These are phyloP conservation scores for Acanthoscelides obtectus DNA, from an alignment of 2,888 invertebrate genomes.

Conservation along the genomic window DNA sequence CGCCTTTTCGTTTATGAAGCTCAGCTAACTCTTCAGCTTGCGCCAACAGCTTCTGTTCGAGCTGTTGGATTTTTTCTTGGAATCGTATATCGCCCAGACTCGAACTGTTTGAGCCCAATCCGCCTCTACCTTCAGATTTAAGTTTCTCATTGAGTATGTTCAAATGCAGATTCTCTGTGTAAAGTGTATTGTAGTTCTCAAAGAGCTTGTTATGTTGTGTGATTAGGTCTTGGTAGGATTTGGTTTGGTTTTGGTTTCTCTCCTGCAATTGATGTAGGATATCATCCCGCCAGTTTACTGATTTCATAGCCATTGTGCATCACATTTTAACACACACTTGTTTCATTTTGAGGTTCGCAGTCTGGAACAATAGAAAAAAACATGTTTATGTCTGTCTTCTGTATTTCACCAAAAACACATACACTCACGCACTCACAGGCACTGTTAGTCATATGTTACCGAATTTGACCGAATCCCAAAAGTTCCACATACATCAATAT, in stretches of 20 bases:
- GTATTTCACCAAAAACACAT: not conserved
- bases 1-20: slow-evolving; percentile 81
- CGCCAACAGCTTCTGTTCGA: slow-evolving; percentile 80
- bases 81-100: slow-evolving; percentile 39
- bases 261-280: slow-evolving; percentile 67
- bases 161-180: slow-evolving; percentile 79
- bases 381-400: not conserved
- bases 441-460: not conserved
- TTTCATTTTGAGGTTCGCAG: not conserved
- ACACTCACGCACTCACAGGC: not conserved
- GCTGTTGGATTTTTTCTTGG: slow-evolving; percentile 56
- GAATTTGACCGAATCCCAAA: no score
- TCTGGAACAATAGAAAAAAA: not conserved
- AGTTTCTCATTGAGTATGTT: slow-evolving; percentile 82
- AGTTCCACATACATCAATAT: no score
- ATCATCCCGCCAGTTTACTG: slow-evolving; percentile 59
- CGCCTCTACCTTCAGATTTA: slow-evolving; percentile 51
- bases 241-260: slow-evolving; percentile 70
- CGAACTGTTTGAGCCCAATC: slow-evolving; percentile 32
- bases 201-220: slow-evolving; percentile 79
- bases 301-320: not conserved
- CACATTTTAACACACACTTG: not conserved
- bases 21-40: slow-evolving; percentile 93
- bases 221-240: slow-evolving; percentile 75
- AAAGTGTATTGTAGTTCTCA: slow-evolving; percentile 75